Conservation (phyloP, 2,113 vertebrate species). For the Isichthys henryi region DNA sequence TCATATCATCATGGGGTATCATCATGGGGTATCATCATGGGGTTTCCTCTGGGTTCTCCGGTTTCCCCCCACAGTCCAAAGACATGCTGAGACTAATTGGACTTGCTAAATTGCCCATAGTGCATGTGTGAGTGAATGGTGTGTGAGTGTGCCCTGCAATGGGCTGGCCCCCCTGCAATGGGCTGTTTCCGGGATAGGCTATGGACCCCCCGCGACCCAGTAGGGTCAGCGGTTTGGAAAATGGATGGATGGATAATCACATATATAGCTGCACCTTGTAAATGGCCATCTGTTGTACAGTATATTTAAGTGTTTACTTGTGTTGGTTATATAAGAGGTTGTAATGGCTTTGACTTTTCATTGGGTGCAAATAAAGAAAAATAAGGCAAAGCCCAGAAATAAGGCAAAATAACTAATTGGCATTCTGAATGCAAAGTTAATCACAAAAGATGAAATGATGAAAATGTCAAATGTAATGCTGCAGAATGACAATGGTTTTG, state of each 20-base stretch:
- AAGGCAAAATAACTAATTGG: background rate
- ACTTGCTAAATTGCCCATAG: no score
- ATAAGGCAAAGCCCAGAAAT: background rate
- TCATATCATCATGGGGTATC: no score
- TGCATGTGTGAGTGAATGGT: no score
- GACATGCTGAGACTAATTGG: no score
- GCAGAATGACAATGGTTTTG: background rate
- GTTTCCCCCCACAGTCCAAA: no score
- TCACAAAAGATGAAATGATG: background rate
- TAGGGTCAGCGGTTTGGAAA: no score
- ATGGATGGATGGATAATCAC: background rate
- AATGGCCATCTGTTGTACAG: background rate
- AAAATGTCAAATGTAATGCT: background rate
- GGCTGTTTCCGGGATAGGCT: no score
- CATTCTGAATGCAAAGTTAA: background rate
- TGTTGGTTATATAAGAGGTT: background rate
- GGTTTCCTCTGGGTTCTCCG: no score
- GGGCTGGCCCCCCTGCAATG: no score
- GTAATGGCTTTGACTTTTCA: background rate
- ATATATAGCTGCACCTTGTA: background rate
- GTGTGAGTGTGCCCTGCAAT: no score
- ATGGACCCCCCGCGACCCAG: no score
- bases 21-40: no score
- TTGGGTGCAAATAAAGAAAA: background rate
- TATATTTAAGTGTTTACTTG: background rate